Conservation (phyloP, 2,797 vertebrate genomes). For the Oreochromis mossambicus region DNA sequence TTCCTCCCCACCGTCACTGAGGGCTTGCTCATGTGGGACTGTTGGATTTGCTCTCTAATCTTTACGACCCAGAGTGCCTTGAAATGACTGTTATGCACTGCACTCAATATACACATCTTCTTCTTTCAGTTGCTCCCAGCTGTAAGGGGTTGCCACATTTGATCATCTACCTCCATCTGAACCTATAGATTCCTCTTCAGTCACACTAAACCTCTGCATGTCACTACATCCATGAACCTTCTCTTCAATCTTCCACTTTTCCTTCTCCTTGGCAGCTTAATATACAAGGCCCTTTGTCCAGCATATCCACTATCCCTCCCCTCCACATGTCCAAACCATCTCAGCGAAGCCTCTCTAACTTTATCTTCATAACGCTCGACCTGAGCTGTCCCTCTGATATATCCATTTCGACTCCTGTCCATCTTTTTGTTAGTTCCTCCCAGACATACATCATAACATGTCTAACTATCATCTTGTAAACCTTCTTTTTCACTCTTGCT, state of each 20-base stretch:
- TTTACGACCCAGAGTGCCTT: not conserved
- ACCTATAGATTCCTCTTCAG: not conserved
- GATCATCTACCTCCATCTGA: not conserved
- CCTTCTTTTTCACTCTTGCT: not conserved
- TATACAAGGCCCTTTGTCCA: not conserved
- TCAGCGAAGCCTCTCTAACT: not conserved
- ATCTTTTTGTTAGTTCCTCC: not conserved
- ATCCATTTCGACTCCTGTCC: not conserved
- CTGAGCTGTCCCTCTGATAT: accelerated
- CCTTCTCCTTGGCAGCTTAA: not conserved
- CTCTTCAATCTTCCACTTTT: not conserved
- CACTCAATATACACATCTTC: not conserved
- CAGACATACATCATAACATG: not conserved
- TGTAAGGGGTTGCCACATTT: not conserved
- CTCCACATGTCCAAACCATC: not conserved
- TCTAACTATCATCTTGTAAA: not conserved
- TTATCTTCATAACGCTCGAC: not conserved
- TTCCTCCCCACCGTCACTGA: not conserved
- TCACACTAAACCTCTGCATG: not conserved
- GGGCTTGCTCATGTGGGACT: not conserved
- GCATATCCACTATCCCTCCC: not conserved
- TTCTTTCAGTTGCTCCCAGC: not conserved
- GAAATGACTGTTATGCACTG: not conserved
- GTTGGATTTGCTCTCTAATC: not conserved
- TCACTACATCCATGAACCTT: not conserved